Percentiles rank a stretch among this genome's conserved stretches.
These are phyloP conservation scores for Helicoverpa zea DNA, from an alignment of 1,140 invertebrate species.

Conservation along the genomic window DNA sequence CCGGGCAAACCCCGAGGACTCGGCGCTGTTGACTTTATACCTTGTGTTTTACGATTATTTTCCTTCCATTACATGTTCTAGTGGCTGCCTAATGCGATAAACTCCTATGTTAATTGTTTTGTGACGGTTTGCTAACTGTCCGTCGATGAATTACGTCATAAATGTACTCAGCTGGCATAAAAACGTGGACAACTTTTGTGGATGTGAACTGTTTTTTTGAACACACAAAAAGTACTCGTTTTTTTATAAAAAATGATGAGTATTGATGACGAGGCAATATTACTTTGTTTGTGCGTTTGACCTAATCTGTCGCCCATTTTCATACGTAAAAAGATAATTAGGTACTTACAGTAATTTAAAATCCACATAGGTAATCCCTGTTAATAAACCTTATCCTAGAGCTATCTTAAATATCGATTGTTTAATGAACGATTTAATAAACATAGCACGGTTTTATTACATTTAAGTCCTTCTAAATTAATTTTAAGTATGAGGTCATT, in stretches of 20 bases:
- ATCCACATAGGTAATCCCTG: not conserved
- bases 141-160: not conserved
- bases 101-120: not conserved
- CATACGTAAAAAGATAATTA: not conserved
- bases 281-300: not conserved
- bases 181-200: not conserved
- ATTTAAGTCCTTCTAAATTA: not conserved
- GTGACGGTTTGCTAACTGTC: not conserved
- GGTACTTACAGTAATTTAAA: not conserved
- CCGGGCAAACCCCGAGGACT: slow-evolving; percentile 20
- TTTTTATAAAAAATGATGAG: not conserved
- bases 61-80: slow-evolving; percentile 10
- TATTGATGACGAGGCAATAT: slow-evolving; percentile 1
- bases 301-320: not conserved
- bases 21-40: not conserved
- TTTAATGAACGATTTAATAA: not conserved
- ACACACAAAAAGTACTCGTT: not conserved
- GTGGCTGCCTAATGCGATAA: not conserved
- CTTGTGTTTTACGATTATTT: not conserved
- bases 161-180: not conserved
- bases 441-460: not conserved
- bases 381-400: too few species aligned
- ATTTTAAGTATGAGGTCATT: slow-evolving; percentile 21
- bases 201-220: not conserved
- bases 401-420: not conserved